Evolutionary conservation across 1,140 invertebrate species (phyloP).

Genomic region (Proctacanthus coquilletti): DNA sequence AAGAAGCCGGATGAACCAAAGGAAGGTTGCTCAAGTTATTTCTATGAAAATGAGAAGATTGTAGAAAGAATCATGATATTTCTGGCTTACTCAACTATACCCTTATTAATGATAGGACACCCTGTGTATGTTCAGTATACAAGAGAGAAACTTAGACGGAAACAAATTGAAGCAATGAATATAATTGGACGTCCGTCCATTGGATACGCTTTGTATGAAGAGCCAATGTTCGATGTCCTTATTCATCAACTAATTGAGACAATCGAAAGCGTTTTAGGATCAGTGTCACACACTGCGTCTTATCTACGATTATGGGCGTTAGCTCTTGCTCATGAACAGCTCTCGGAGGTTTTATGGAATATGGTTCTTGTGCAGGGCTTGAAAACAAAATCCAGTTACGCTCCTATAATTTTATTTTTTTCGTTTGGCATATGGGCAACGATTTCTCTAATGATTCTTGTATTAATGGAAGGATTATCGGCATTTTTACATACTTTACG

Average conservation of each 20-base stretch:
- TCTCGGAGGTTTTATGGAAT: slow-evolving; percentile 68
- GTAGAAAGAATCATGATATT: slow-evolving; percentile 41
- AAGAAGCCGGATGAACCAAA: slow-evolving; percentile 24
- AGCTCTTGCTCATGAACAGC: slow-evolving; percentile 69
- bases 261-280: slow-evolving; percentile 78
- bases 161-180: slow-evolving; percentile 3
- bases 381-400: slow-evolving; percentile 33
- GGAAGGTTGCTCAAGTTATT: slow-evolving; percentile 26
- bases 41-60: slow-evolving; percentile 39
- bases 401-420: slow-evolving; percentile 39
- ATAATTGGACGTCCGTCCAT: background rate
- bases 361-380: slow-evolving; percentile 48
- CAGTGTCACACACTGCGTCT: slow-evolving; percentile 79
- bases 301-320: slow-evolving; percentile 81
- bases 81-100: slow-evolving; percentile 54
- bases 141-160: slow-evolving; percentile 7
- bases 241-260: slow-evolving; percentile 76
- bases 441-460: slow-evolving; percentile 65
- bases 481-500: slow-evolving; percentile 74
- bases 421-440: slow-evolving; percentile 60
- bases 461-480: slow-evolving; percentile 81
- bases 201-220: slow-evolving; percentile 4
- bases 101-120: slow-evolving; percentile 67
- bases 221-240: slow-evolving; percentile 50
- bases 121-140: slow-evolving; percentile 42